These are phyloP conservation scores for Sardinella longiceps DNA, from an alignment of 2,797 vertebrate genomes.

Conservation along the genomic window DNA sequence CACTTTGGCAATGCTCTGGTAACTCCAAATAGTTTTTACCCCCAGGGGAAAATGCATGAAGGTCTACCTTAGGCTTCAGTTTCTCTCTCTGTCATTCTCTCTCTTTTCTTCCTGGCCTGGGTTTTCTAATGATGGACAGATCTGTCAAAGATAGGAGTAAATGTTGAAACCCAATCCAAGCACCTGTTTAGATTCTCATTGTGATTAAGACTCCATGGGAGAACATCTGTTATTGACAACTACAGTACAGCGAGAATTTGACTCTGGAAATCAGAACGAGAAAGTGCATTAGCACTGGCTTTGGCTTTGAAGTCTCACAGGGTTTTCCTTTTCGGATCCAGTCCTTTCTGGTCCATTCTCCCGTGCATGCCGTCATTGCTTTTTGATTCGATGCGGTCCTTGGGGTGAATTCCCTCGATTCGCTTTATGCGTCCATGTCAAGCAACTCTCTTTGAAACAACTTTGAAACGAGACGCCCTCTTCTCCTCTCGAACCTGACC, in stretches of 20 bases:
- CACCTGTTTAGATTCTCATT: slow-evolving; percentile 16
- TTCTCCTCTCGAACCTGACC: background rate
- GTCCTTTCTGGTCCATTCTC: background rate
- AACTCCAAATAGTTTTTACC: background rate
- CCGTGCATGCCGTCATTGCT: background rate
- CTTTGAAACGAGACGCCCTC: background rate
- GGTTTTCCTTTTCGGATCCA: background rate
- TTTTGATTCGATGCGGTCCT: background rate
- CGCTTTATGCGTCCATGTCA: background rate
- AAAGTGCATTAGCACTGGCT: background rate
- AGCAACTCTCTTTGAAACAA: background rate
- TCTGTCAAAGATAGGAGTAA: background rate
- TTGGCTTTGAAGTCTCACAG: slow-evolving; percentile 13
- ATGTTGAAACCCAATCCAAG: background rate
- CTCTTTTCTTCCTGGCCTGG: background rate
- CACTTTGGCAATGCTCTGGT: background rate
- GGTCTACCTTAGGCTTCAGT: background rate
- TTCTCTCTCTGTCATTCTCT: background rate
- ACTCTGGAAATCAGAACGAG: slow-evolving; percentile 2
- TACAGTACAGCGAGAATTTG: slow-evolving; percentile 24
- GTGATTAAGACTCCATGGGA: slow-evolving; percentile 44
- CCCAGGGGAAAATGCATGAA: background rate
- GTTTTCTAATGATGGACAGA: background rate
- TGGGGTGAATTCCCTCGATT: background rate
- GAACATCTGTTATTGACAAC: slow-evolving; percentile 45